Evolutionary conservation across 2,888 invertebrate genomes (phyloP), one percentile per base, ranked within the genome.

Genomic region (Shargacucullia verbasci): DNA sequence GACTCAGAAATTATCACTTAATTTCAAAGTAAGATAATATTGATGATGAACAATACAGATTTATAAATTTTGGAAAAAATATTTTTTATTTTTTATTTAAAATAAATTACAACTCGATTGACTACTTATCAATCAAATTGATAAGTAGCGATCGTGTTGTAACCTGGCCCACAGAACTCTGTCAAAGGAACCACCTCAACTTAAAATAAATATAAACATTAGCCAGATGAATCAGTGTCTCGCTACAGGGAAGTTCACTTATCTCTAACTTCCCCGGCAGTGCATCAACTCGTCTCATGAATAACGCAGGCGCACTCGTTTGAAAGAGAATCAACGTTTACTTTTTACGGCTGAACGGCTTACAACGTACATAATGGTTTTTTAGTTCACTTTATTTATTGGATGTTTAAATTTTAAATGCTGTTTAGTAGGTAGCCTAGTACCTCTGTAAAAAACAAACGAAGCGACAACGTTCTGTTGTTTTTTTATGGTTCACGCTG

Each of bases 281-380:
- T 73, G 73, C 69, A 73, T 73, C 76, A 71, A 38, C 56, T 44
- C 20, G 20, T 20, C 63, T 73, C 76, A 75, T 73, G 73, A 73
- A 75, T 73, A 75, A 73, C 62, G 58, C 62, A 73, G 46, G 45
- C 31, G 14, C 14, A 62, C 49, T 59, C 73, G 65, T 50, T 59
- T 63, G 73, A 50, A 60, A 69, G 69, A 48, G 68, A 67, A 67
- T 55, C 73, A 46, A 54, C 54, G 53, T 61, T 73, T 60, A 72
- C 62, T 60, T 69, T 73, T 72, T 66, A 72, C 45, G 39, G 57
- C 20, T 59, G 37, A 61, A 58, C 14, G 35, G 44, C 48, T 63
- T 58, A 56, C 54, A 56, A 14, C 13, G 33, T 59, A 59, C 43
- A 49, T 55, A 52, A 57, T 45, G 47, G 47, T 52, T 39, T 43